Base-by-base conservation (phyloP, 1,140 invertebrate species). In the Drosophila miranda region DNA sequence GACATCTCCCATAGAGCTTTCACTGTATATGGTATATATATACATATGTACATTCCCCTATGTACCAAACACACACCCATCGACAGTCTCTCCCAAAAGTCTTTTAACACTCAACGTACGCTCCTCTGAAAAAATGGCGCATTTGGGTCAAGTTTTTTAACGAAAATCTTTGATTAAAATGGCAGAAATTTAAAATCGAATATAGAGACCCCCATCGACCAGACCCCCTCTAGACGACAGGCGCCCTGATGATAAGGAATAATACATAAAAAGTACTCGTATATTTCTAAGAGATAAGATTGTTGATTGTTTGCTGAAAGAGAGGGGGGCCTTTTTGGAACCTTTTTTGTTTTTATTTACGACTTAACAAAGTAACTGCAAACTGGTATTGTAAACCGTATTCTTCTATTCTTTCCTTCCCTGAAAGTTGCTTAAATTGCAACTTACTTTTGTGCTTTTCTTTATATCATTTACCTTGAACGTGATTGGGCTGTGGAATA, bases 401-500 rank as follows among this genome's bases (percentile, higher is more conserved):
- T 21, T 19, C 16, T 19, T 14, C 13, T 23, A 11, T 8, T 60
- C 2, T 30, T 26, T 28, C 0, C 3, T 49, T 14, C 44, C 3
- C 3, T 38, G 4, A 38, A 38, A 56, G 55, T 50, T 50, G 42
- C 41, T 45, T 42, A 23, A 7, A 41, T 9, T 6, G 11, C 34
- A 44, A 42, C 70, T 67, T 67, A 57, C 13, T 67, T 67, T 67
- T 49, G 52, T 43, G 50, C 57, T 55, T 51, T 78, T 38, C 7
- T 49, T n/a, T n/a, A 13, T 58, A 78, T 63, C 82, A 84, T 81
- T 84, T 67, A 84, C 81, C 81, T 84, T 84, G 81, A 86, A 86
- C 81, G 81, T 84, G 82, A 86, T 77, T 84, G 69, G 73, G 34
- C 59, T 77, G 76, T 86, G 38, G 72, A 67, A 76, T 76, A 69